These are phyloP conservation scores for Cepaea hortensis DNA, from an alignment of 2,888 invertebrate species.

Conservation along the genomic window DNA sequence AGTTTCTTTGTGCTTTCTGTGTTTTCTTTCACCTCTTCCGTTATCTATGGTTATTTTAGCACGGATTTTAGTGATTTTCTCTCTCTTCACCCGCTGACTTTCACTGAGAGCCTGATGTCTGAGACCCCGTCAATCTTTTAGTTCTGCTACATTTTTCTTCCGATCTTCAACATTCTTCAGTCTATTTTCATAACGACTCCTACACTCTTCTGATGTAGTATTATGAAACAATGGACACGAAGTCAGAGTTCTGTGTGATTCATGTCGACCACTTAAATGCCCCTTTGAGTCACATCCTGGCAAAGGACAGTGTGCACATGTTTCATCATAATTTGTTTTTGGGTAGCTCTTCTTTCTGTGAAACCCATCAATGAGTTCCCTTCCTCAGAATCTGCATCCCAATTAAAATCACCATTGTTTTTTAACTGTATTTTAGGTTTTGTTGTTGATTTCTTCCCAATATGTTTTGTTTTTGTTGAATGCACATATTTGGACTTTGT, in stretches of 20 bases:
- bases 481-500: constrained; percentile 17
- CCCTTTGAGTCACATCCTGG: constrained; percentile 91
- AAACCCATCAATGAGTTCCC: constrained; percentile 47
- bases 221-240: constrained; percentile 95
- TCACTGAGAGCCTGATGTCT: constrained; percentile 66
- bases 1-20: constrained; percentile 67
- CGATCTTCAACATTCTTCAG: constrained; percentile 64
- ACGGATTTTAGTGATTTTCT: constrained; percentile 60
- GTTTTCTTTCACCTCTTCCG: constrained; percentile 66
- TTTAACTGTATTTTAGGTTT: constrained; percentile 19
- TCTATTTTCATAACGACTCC: constrained; percentile 65
- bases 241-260: constrained; percentile 90
- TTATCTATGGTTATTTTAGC: constrained; percentile 62
- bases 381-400: constrained; percentile 51
- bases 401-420: constrained; percentile 46
- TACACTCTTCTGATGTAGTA: constrained; percentile 84
- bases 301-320: constrained; percentile 81
- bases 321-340: constrained; percentile 69
- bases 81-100: constrained; percentile 70
- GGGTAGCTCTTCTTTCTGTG: constrained; percentile 66
- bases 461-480: constrained; percentile 41
- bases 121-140: constrained; percentile 67
- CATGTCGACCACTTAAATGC: constrained; percentile 88
- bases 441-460: constrained; percentile 17
- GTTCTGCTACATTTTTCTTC: constrained; percentile 62